Evolutionary conservation across 2,797 vertebrate species (phyloP).

Genomic region (Alauda arvensis): DNA sequence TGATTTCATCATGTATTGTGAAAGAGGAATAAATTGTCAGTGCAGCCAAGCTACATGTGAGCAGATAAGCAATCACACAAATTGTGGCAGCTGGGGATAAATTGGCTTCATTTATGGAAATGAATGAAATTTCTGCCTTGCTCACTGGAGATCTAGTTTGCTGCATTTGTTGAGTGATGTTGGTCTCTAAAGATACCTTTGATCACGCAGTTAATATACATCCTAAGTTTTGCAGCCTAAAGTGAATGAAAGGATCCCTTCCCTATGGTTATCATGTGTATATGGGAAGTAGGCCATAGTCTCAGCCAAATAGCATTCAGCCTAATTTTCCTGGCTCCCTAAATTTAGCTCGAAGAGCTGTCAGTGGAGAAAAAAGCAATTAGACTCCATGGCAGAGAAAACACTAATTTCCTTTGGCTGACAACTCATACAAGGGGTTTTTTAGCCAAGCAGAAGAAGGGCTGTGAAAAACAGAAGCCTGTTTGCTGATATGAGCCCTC

Average conservation of each 20-base stretch:
- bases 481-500: background rate
- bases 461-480: background rate
- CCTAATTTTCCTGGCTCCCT: conserved; percentile 22
- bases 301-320: background rate
- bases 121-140: background rate
- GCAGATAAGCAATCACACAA: background rate
- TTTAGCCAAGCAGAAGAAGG: background rate
- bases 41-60: background rate
- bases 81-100: background rate
- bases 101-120: background rate
- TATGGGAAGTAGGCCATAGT: background rate
- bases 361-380: conserved; percentile 36
- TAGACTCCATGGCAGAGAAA: conserved; percentile 38
- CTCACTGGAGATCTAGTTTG: background rate
- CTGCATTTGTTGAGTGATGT: background rate
- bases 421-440: background rate
- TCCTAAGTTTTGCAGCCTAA: background rate
- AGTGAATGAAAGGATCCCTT: background rate
- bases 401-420: conserved; percentile 46
- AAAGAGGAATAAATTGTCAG: background rate
- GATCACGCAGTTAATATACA: background rate
- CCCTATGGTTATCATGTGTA: background rate
- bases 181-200: background rate
- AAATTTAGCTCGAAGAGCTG: conserved; percentile 47
- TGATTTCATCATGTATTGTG: background rate